These are phyloP conservation scores for Paedocypris sp. DNA, from an alignment of 2,113 vertebrate species.

Conservation along the genomic window DNA sequence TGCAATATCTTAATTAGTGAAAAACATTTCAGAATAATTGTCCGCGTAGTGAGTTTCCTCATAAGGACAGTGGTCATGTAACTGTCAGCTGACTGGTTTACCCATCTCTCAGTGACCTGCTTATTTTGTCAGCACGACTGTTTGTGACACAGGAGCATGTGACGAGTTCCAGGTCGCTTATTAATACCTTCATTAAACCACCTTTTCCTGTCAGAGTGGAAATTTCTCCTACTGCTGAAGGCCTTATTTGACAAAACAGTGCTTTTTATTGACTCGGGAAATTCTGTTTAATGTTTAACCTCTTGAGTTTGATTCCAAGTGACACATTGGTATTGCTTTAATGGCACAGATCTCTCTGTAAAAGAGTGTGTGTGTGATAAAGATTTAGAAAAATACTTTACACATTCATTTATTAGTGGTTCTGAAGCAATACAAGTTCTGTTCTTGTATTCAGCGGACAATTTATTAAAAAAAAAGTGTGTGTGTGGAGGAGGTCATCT, in stretches of 20 bases:
- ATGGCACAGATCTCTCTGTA: not conserved
- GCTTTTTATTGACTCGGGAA: not conserved
- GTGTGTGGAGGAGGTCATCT: too few relatives aligned
- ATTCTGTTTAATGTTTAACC: not conserved
- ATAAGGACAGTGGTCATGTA: not conserved
- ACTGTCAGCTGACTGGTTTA: not conserved
- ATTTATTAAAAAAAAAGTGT: too few relatives aligned
- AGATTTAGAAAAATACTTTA: too few relatives aligned
- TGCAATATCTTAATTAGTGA: too few relatives aligned
- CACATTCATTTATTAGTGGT: too few relatives aligned
- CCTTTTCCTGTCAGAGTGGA: not conserved
- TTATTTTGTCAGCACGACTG: slow-evolving; percentile 10
- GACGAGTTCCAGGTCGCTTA: not conserved
- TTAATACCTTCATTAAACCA: not conserved
- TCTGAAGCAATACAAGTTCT: too few relatives aligned
- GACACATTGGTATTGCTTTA: not conserved
- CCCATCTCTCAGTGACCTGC: slow-evolving; percentile 1
- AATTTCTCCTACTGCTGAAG: not conserved
- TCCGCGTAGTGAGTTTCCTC: not conserved
- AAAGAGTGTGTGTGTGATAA: not conserved
- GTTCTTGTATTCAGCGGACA: too few relatives aligned
- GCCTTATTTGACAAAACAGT: too few relatives aligned
- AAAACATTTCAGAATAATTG: too few relatives aligned
- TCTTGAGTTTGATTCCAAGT: not conserved
- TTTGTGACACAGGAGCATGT: not conserved